These are phyloP conservation scores for Cacatua alba DNA, from an alignment of 2,113 vertebrate genomes.

Conservation along the genomic window DNA sequence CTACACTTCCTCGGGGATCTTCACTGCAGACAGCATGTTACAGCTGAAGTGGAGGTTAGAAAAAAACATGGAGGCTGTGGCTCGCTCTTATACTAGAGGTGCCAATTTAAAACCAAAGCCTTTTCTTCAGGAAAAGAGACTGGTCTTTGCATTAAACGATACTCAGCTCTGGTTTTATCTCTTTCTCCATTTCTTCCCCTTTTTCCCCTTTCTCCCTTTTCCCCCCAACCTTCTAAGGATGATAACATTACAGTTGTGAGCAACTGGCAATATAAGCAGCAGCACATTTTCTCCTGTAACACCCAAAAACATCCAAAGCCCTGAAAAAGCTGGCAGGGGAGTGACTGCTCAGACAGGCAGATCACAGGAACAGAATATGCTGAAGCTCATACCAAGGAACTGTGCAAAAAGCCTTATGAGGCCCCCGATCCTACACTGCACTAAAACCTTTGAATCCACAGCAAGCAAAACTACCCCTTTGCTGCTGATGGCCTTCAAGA, in stretches of 20 bases:
- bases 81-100: background rate
- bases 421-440: background rate
- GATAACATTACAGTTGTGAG: background rate
- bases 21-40: background rate
- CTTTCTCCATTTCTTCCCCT: background rate
- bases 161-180: background rate
- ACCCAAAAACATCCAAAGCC: background rate
- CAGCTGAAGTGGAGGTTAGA: background rate
- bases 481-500: background rate
- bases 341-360: background rate
- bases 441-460: background rate
- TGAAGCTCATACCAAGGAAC: background rate
- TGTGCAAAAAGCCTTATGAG: background rate
- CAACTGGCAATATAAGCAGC: background rate
- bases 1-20: background rate
- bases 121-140: background rate
- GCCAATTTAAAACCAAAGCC: background rate
- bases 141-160: background rate
- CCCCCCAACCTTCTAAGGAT: background rate
- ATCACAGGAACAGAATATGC: background rate
- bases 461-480: background rate
- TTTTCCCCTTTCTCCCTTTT: background rate
- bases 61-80: background rate
- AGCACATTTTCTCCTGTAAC: background rate
- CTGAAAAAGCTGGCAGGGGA: background rate